phyloP scores from a whole-genome alignment of 1,140 invertebrate genomes.

The Spodoptera litura region DNA sequence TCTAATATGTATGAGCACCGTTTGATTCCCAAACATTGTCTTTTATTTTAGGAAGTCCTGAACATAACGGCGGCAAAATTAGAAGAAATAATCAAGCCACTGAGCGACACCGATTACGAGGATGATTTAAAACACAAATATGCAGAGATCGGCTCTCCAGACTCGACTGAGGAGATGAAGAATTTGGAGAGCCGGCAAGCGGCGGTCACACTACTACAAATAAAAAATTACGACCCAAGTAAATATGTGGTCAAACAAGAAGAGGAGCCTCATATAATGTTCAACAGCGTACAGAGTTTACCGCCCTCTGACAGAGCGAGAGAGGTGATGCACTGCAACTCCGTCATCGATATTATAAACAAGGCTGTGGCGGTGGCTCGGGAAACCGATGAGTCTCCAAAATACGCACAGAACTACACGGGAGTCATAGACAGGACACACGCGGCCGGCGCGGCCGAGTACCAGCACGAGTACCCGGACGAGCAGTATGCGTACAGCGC shows the following conservation, averaged over 20 bases:
- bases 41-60: constrained; percentile 82
- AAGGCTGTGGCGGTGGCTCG: constrained; percentile 83
- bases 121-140: constrained; percentile 75
- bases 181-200: constrained; percentile 84
- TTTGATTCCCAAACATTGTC: constrained; percentile 67
- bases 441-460: constrained; percentile 50
- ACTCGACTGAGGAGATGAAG: constrained; percentile 86
- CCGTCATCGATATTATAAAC: constrained; percentile 84
- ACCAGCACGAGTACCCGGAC: constrained; percentile 72
- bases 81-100: constrained; percentile 84
- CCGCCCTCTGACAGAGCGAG: constrained; percentile 79
- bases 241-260: constrained; percentile 81
- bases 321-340: constrained; percentile 84
- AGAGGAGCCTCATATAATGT: constrained; percentile 82
- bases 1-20: constrained; percentile 66
- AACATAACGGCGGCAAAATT: constrained; percentile 81
- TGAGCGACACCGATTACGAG: constrained; percentile 75
- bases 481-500: constrained; percentile 71
- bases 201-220: constrained; percentile 83
- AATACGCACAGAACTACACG: constrained; percentile 72
- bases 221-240: constrained; percentile 84
- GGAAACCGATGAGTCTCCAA: constrained; percentile 82
- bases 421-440: constrained; percentile 73
- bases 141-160: constrained; percentile 80
- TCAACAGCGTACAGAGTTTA: constrained; percentile 81